Conservation (phyloP, 2,797 vertebrate genomes). For the Betta splendens region DNA sequence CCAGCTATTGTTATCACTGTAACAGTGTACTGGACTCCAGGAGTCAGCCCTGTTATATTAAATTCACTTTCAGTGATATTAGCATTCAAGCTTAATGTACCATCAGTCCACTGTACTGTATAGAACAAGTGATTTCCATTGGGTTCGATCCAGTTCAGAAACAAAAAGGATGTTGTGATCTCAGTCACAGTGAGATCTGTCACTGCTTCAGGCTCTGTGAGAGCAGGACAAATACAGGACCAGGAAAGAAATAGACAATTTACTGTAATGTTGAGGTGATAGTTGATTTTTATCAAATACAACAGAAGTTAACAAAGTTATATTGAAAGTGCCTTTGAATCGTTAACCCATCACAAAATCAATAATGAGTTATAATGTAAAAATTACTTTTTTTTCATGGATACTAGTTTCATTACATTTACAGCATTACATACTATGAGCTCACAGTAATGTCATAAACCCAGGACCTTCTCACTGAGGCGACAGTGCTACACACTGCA, state of each 20-base stretch:
- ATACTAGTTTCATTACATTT: too few relatives aligned
- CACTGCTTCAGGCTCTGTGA: constrained; percentile 49
- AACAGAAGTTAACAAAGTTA: too few relatives aligned
- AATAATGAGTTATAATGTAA: too few relatives aligned
- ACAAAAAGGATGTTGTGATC: constrained; percentile 42
- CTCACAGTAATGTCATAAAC: too few relatives aligned
- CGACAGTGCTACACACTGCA: too few relatives aligned
- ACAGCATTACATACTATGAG: too few relatives aligned
- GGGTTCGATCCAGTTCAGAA: constrained; percentile 47
- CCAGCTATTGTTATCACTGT: constrained; percentile 22
- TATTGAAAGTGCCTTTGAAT: too few relatives aligned
- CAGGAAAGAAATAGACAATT: not conserved
- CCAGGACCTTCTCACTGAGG: too few relatives aligned
- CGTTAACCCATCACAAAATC: too few relatives aligned
- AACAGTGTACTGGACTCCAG: constrained; percentile 17
- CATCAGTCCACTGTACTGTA: constrained; percentile 40
- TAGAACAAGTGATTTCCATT: not conserved
- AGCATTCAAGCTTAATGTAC: accelerated
- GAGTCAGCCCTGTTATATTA: constrained; percentile 36
- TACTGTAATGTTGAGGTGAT: too few relatives aligned
- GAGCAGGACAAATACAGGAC: constrained; percentile 10
- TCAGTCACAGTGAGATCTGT: not conserved
- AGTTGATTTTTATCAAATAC: too few relatives aligned
- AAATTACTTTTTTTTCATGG: too few relatives aligned
- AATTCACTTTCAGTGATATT: not conserved